Evolutionary conservation across 1,140 invertebrate species (phyloP), one percentile per base, ranked within the genome.

Genomic region (Mercenaria mercenaria): DNA sequence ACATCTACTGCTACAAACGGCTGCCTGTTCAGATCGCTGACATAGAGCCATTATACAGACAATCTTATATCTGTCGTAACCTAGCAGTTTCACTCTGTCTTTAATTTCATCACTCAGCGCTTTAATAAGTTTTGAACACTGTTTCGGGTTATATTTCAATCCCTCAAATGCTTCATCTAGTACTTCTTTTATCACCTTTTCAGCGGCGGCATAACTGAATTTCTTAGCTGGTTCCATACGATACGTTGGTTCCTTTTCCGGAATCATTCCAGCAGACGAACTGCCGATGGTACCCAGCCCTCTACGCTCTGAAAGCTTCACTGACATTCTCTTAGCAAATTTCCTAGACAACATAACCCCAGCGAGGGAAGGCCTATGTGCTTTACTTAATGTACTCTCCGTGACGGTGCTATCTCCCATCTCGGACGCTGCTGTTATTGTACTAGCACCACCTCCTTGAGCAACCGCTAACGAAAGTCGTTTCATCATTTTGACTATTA

Each of bases 181-280:
- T 13, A 91, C 88, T 1, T 90, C 74, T 26, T 93, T 90, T 11
- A 93, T 88, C 18, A 93, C 79, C 4, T 81, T 74, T 52, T 92
- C 89, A 2, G 91, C 91, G 23, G 77, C 39, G 3, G 37, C 18
- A 0, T 26, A 43, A 29, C 67, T 91, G 72, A 93, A 92, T 74
- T 89, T 91, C 26, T 80, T 52, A 0, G 82, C 90, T 4, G 94
- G 93, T 81, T 93, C 93, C 93, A 95, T 92, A 3, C 92, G 89
- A 84, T 95, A 94, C 0, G 94, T 93, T 20, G 94, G 94, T 89
- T 91, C 98, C 98, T 29, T 77, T 13, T 89, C 64, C 18, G 41
- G 59, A 2, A 87, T 4, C 13, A 41, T n/a, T 20, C 69, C 67
- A 10, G 76, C 47, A 0, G 77, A 39, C 0, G 74, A 77, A 47